These are phyloP conservation scores for Carcharodon carcharias DNA, from an alignment of 2,797 vertebrate species.

Conservation along the genomic window DNA sequence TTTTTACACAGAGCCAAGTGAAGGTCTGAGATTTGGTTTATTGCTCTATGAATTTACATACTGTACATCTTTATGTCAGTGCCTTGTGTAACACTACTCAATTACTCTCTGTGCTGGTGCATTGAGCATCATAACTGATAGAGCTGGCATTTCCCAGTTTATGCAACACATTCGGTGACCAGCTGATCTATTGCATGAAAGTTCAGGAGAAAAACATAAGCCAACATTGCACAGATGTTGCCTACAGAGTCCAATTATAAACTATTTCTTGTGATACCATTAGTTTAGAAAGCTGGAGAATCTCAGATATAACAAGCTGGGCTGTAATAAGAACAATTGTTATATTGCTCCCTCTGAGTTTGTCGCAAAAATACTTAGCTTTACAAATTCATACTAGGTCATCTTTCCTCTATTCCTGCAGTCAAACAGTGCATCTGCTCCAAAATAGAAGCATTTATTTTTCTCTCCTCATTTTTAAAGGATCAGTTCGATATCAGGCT, in stretches of 20 bases:
- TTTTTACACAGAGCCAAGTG: neutral
- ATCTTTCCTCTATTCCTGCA: neutral
- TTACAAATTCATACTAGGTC: neutral
- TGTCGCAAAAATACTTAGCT: neutral
- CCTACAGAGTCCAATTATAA: neutral
- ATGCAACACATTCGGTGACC: neutral
- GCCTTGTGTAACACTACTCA: neutral
- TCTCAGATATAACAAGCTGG: neutral
- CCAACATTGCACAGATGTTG: neutral
- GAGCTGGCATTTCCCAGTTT: neutral
- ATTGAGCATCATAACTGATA: neutral
- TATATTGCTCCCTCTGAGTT: neutral
- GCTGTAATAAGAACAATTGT: neutral
- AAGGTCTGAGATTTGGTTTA: neutral
- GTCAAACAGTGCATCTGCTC: neutral
- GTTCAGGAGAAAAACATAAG: neutral
- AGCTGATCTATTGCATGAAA: neutral
- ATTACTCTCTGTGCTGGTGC: neutral
- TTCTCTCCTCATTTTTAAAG: neutral
- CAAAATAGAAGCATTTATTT: neutral
- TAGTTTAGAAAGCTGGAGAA: neutral
- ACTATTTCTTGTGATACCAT: neutral
- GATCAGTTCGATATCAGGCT: neutral
- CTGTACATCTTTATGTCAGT: neutral
- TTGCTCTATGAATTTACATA: neutral